These are phyloP conservation scores for Plutella xylostella DNA, from an alignment of 2,888 invertebrate genomes.

Conservation along the genomic window DNA sequence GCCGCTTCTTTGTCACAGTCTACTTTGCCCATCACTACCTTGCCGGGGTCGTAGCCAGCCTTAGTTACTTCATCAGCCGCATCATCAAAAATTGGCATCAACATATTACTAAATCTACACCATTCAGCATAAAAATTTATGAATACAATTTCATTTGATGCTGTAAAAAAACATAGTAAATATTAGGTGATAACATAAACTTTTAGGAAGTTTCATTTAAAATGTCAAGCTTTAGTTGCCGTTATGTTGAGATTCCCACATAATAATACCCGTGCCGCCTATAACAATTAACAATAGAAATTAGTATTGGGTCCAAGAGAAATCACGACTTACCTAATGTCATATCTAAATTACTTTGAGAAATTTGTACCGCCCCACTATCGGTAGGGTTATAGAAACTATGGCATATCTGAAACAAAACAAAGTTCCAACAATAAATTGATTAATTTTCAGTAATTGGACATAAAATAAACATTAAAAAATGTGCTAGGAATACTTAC, in stretches of 20 bases:
- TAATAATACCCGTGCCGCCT: too few relatives aligned
- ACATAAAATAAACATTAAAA: conserved; percentile 46
- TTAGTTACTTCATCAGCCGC: conserved; percentile 87
- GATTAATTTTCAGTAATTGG: conserved; percentile 45
- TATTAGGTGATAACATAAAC: neutral
- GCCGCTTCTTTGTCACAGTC: conserved; percentile 95
- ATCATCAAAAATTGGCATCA: conserved; percentile 97
- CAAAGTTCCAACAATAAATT: conserved; percentile 31
- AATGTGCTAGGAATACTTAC: conserved; percentile 2
- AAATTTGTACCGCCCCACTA: conserved; percentile 86
- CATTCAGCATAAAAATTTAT: conserved; percentile 99
- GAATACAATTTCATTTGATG: conserved; percentile 95
- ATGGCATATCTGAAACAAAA: conserved; percentile 62
- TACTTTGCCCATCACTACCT: conserved; percentile 94
- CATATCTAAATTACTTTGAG: conserved; percentile 84
- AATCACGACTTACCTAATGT: conserved; percentile 77
- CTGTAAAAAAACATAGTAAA: conserved; percentile 68
- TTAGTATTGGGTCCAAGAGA: too few relatives aligned
- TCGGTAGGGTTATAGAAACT: conserved; percentile 81
- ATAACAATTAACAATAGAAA: too few relatives aligned
- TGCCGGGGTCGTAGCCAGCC: conserved; percentile 83
- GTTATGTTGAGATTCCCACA: too few relatives aligned
- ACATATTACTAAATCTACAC: conserved; percentile 98
- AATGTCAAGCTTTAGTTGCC: too few relatives aligned
- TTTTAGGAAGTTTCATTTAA: neutral